Conservation (phyloP, 2,797 vertebrate genomes). For the Enteromius radiatus region DNA sequence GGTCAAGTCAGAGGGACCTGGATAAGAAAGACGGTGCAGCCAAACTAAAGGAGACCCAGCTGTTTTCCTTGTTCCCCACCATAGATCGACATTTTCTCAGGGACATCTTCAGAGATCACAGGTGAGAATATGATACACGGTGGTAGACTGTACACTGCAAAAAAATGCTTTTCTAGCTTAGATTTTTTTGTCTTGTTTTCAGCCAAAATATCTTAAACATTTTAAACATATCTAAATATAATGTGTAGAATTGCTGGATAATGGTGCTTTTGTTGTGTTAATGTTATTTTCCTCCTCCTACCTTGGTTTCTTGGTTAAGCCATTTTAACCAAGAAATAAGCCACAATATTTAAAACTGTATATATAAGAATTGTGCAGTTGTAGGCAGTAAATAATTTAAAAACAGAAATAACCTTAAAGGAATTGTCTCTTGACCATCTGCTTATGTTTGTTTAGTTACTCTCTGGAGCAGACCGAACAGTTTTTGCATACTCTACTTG, state of each 20-base stretch:
- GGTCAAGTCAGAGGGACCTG: slow-evolving; percentile 68
- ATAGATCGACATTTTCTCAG: slow-evolving; percentile 90
- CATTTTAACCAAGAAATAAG: not conserved
- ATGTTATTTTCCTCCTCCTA: not conserved
- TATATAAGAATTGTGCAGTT: not conserved
- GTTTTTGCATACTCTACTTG: slow-evolving; percentile 88
- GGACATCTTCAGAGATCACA: slow-evolving; percentile 94
- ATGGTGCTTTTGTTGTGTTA: not conserved
- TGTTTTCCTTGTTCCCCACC: slow-evolving; percentile 87
- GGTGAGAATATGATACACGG: slow-evolving; percentile 73
- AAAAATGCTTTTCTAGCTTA: too few species aligned
- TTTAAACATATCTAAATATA: too few species aligned
- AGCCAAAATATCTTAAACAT: too few species aligned
- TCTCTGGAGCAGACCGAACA: slow-evolving; percentile 88
- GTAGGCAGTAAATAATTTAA: not conserved
- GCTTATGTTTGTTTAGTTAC: slow-evolving; percentile 77
- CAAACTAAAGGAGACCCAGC: slow-evolving; percentile 90
- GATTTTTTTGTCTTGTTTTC: too few species aligned
- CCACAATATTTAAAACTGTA: not conserved
- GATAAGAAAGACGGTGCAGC: slow-evolving; percentile 85
- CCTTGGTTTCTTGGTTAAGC: not conserved
- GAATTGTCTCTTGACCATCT: not conserved
- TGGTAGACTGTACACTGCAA: not conserved
- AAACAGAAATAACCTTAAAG: not conserved
- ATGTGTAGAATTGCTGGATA: not conserved